phyloP scores from a whole-genome alignment of 2,888 invertebrate genomes.

The Scaptomyza flava region DNA sequence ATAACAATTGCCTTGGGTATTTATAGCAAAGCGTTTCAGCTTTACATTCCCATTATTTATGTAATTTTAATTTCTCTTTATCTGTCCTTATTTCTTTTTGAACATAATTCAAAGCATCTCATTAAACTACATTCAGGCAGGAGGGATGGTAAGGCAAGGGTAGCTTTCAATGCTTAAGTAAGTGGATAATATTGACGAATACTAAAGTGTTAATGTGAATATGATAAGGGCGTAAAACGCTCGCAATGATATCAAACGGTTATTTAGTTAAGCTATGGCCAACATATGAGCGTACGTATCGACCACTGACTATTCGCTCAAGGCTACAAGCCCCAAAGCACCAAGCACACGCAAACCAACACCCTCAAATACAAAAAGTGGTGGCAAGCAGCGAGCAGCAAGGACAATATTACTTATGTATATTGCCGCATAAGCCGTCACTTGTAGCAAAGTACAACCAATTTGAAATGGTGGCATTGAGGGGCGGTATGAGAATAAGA shows the following conservation, averaged over 20 bases:
- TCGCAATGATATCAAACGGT: conserved; percentile 75
- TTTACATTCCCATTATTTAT: background rate
- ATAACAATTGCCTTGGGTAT: background rate
- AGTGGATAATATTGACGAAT: conserved; percentile 46
- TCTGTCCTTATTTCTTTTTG: conserved; percentile 23
- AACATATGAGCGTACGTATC: conserved; percentile 43
- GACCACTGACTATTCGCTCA: conserved; percentile 23
- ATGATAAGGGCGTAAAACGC: conserved; percentile 69
- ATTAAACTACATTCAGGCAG: conserved; percentile 37
- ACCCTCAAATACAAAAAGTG: background rate
- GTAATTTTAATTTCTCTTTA: conserved; percentile 11
- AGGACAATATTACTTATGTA: conserved; percentile 77
- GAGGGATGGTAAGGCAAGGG: background rate
- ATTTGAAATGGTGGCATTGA: conserved; percentile 58
- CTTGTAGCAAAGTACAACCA: conserved; percentile 77
- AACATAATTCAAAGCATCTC: conserved; percentile 40
- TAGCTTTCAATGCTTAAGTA: conserved; percentile 10
- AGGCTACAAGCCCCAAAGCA: conserved; percentile 17
- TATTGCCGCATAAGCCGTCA: conserved; percentile 77
- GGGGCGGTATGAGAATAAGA: background rate
- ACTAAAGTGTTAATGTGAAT: conserved; percentile 68
- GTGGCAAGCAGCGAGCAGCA: conserved; percentile 13
- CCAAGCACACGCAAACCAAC: background rate
- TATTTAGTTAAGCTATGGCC: conserved; percentile 74
- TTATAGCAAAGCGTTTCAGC: background rate